phyloP scores from a whole-genome alignment of 2,113 vertebrate genomes.

The Engystomops pustulosus region DNA sequence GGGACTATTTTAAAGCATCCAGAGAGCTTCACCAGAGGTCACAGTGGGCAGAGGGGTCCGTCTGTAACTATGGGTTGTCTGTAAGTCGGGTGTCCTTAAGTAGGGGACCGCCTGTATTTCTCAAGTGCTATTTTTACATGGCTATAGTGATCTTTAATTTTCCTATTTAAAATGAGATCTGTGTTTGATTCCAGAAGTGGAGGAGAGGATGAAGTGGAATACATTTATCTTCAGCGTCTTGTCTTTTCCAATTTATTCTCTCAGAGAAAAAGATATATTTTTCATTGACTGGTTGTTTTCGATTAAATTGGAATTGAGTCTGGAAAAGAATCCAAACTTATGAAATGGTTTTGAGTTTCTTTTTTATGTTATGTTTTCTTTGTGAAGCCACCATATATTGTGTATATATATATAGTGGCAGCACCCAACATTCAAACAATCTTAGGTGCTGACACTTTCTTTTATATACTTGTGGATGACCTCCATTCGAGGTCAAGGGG shows the following conservation, averaged over 20 bases:
- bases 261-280: constrained; percentile 62
- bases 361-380: constrained; percentile 19
- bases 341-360: constrained; percentile 66
- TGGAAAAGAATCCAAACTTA: constrained; percentile 62
- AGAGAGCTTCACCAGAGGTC: no score
- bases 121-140: constrained; percentile 33
- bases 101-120: no score
- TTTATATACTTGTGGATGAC: no score
- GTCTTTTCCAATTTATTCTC: constrained; percentile 59
- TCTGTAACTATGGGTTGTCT: no score
- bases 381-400: background rate
- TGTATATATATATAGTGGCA: no score
- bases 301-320: constrained; percentile 61
- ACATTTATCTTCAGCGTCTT: constrained; percentile 52
- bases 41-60: no score
- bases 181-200: constrained; percentile 28
- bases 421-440: no score
- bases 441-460: no score
- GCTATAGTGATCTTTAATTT: constrained; percentile 15
- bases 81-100: no score
- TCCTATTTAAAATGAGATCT: constrained; percentile 25
- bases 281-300: constrained; percentile 62
- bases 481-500: no score
- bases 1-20: no score
- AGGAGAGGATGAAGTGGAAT: constrained; percentile 26